Conservation (phyloP, 23 tunicate species). For the Halocynthia roretzi region DNA sequence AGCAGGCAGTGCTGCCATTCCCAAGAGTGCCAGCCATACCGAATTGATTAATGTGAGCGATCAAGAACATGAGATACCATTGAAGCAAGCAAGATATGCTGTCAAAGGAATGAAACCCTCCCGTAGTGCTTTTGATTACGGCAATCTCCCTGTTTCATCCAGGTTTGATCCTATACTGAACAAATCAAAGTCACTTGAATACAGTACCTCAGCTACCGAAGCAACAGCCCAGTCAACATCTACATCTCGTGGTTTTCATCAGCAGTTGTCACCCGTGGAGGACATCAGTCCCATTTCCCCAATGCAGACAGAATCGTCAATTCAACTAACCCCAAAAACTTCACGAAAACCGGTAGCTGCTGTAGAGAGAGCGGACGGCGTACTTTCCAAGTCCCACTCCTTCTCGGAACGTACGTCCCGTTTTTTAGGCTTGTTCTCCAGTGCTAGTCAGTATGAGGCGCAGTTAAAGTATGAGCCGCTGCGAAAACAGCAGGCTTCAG, state of each 20-base stretch:
- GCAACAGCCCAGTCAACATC: neutral
- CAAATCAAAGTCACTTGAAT: neutral
- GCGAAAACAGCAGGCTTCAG: constrained; percentile 25
- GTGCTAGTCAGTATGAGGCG: constrained; percentile 18
- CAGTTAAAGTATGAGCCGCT: constrained; percentile 29
- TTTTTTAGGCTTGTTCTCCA: neutral
- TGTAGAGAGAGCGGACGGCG: neutral
- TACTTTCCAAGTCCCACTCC: constrained; percentile 5
- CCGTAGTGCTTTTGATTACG: neutral
- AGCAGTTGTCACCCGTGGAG: neutral
- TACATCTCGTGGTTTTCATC: neutral
- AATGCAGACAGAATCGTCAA: neutral
- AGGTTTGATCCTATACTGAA: neutral
- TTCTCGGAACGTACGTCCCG: neutral
- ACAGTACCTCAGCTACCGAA: neutral
- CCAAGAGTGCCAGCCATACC: neutral
- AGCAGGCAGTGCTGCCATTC: neutral
- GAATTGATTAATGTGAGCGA: neutral
- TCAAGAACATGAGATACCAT: neutral
- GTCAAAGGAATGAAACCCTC: neutral
- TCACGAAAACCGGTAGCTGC: neutral
- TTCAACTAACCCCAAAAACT: constrained; percentile 2
- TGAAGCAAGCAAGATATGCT: neutral
- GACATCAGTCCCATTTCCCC: neutral
- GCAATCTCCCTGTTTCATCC: neutral